Evolutionary conservation across 2,797 vertebrate species (phyloP), one percentile per base, ranked within the genome.

Genomic region (Streptopelia turtur): DNA sequence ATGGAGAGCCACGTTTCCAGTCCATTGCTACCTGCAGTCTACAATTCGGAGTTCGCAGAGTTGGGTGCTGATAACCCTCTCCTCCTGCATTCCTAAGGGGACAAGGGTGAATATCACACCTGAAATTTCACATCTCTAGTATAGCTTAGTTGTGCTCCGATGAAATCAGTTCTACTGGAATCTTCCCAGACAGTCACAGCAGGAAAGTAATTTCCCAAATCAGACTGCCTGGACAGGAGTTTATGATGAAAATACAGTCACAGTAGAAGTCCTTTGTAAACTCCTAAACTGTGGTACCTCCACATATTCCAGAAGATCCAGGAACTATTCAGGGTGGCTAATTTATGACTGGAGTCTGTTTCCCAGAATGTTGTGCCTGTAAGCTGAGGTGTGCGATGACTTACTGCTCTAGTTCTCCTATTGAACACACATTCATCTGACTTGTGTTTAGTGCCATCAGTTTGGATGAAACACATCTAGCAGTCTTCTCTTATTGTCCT

Each of bases 51-150:
- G 7, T 83, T 61, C 57, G 11, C 31, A 9, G 28, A 87, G 14
- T 27, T 1, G 2, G 11, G 11, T 83, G 27, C 33, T 47, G 25
- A 6, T 76, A 59, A 47, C 16, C 8, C 12, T 60, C 28, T 71
- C 16, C 10, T 33, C 9, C 1, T 16, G 37, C 1, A 0, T 76
- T 85, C 76, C 0, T 0, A 43, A 82, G 27, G 50, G 31, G 61
- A 47, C 7, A 61, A 22, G 24, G 14, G n/a, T 53, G 41, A 50
- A 37, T 72, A 64, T 35, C 1, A 0, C 23, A 53, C 6, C 16
- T 41, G 64, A 84, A 69, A 65, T 65, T 78, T 79, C 33, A 28
- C 10, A 27, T 60, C 11, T 53, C 16, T 59, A 8, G 18, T 47
- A 52, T 47, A 79, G 39, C 10, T 13, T 66, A 27, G 16, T 18